A percentile compares a stretch with the other conserved stretches of the same genome.
Evolutionary conservation across 2,888 invertebrate genomes (phyloP).

Genomic region (Nomada goodeniana): DNA sequence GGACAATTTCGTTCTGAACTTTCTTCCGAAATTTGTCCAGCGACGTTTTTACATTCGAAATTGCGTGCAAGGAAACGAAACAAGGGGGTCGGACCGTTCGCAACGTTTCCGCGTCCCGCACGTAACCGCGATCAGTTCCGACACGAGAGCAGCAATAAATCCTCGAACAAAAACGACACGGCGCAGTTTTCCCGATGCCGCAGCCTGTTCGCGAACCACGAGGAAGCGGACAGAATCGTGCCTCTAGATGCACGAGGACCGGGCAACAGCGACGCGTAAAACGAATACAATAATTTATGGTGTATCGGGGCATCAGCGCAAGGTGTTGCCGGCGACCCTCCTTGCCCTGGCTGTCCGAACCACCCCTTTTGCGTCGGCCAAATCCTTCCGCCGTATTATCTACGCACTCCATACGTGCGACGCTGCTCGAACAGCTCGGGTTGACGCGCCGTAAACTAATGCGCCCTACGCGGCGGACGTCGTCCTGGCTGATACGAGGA

Average conservation of each 20-base stretch:
- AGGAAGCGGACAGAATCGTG: slow-evolving; percentile 23
- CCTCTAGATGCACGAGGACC: neutral
- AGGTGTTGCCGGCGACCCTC: slow-evolving; percentile 76
- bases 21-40: no score
- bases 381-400: slow-evolving; percentile 70
- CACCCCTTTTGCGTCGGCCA: slow-evolving; percentile 22
- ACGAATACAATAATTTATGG: slow-evolving; percentile 79
- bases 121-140: slow-evolving; percentile 71
- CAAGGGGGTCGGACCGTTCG: slow-evolving; percentile 5
- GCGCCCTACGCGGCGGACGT: slow-evolving; percentile 36
- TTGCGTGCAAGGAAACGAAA: neutral
- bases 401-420: slow-evolving; percentile 72
- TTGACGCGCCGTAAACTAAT: slow-evolving; percentile 72
- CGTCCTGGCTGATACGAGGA: neutral
- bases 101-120: slow-evolving; percentile 45
- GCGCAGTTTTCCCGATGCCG: slow-evolving; percentile 53
- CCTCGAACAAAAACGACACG: slow-evolving; percentile 73
- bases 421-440: slow-evolving; percentile 67
- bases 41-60: neutral
- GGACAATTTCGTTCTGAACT: no score
- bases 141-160: slow-evolving; percentile 74
- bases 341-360: slow-evolving; percentile 55
- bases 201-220: slow-evolving; percentile 34
- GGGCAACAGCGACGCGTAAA: slow-evolving; percentile 56
- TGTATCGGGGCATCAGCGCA: slow-evolving; percentile 79